Conservation (phyloP, 2,888 invertebrate genomes). For the Philopedon plagiatum region DNA sequence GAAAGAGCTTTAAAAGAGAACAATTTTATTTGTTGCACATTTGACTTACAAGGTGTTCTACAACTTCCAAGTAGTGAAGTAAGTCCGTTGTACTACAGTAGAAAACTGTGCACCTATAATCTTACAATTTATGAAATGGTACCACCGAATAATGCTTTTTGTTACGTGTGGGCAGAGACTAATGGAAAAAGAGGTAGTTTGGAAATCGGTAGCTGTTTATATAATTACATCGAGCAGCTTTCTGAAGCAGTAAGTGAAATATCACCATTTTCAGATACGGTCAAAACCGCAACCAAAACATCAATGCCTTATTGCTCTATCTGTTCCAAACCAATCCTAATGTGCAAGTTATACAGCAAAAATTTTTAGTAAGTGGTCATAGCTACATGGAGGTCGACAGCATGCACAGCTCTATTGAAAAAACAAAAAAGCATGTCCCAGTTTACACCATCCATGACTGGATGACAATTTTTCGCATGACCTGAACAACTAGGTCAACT, state of each 20-base stretch:
- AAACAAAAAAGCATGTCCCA: slow-evolving; percentile 48
- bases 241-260: slow-evolving; percentile 33
- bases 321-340: slow-evolving; percentile 36
- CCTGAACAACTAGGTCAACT: neutral
- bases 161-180: slow-evolving; percentile 29
- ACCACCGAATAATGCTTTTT: slow-evolving; percentile 28
- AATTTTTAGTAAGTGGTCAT: slow-evolving; percentile 48
- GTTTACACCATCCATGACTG: slow-evolving; percentile 50
- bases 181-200: slow-evolving; percentile 39
- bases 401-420: slow-evolving; percentile 50
- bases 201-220: slow-evolving; percentile 53
- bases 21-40: slow-evolving; percentile 56
- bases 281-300: too few relatives aligned
- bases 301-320: slow-evolving; percentile 44
- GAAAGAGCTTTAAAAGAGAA: slow-evolving; percentile 50
- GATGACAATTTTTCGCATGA: slow-evolving; percentile 18
- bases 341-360: slow-evolving; percentile 42
- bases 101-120: slow-evolving; percentile 24
- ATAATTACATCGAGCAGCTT: slow-evolving; percentile 9
- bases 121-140: slow-evolving; percentile 33
- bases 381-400: slow-evolving; percentile 51
- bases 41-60: slow-evolving; percentile 59
- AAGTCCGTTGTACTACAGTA: slow-evolving; percentile 57
- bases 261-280: slow-evolving; percentile 44
- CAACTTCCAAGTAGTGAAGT: slow-evolving; percentile 59